Conservation (phyloP, 2,797 vertebrate species). For the Adelosebastes latens region DNA sequence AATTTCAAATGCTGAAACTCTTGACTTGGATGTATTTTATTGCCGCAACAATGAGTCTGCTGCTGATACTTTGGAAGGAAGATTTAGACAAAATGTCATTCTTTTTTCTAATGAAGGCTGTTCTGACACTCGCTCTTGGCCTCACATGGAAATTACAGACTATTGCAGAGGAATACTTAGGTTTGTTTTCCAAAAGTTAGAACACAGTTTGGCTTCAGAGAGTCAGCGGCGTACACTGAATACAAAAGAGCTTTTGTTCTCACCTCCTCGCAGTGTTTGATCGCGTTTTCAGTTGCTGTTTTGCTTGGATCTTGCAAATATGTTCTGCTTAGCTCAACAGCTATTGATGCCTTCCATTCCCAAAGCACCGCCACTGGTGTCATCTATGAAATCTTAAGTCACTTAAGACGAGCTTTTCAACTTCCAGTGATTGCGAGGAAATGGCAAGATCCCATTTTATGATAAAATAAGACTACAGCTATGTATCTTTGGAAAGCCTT, state of each 20-base stretch:
- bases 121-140: slow-evolving; percentile 39
- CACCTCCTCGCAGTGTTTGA: not conserved
- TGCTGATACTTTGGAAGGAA: slow-evolving; percentile 68
- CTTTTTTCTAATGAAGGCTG: slow-evolving; percentile 46
- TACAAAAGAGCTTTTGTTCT: slow-evolving; percentile 32
- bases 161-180: slow-evolving; percentile 29
- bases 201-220: slow-evolving; percentile 2
- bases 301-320: slow-evolving; percentile 16
- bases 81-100: slow-evolving; percentile 47
- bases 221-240: not conserved
- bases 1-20: slow-evolving; percentile 65
- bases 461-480: slow-evolving; percentile 71
- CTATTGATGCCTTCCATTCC: slow-evolving; percentile 57
- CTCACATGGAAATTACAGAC: slow-evolving; percentile 32
- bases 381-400: slow-evolving; percentile 66
- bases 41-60: slow-evolving; percentile 69
- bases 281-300: not conserved
- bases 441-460: slow-evolving; percentile 72
- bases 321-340: slow-evolving; percentile 62
- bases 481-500: slow-evolving; percentile 61
- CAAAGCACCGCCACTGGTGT: slow-evolving; percentile 51
- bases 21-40: slow-evolving; percentile 76
- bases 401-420: slow-evolving; percentile 69
- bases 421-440: slow-evolving; percentile 60
- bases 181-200: slow-evolving; percentile 31